A percentile compares a stretch with the other conserved stretches of the same genome.
Conservation (phyloP, 2,888 invertebrate species). For the Melipona beecheii region DNA sequence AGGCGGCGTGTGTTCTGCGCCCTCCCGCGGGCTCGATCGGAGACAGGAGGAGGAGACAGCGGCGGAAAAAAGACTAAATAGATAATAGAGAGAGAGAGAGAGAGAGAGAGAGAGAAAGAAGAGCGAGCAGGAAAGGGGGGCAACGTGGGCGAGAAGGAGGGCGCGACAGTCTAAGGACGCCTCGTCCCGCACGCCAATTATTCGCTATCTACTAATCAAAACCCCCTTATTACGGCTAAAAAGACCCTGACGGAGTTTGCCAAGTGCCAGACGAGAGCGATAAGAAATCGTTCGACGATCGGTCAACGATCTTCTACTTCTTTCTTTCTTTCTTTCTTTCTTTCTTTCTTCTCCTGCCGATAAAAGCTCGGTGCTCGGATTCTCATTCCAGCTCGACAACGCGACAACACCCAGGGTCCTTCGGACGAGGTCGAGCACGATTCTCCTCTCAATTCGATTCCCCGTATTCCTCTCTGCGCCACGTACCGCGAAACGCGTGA, state of each 20-base stretch:
- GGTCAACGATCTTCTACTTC: slow-evolving; percentile 46
- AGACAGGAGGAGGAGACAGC: neutral
- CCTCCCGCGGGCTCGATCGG: neutral
- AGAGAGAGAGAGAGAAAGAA: neutral
- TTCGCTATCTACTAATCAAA: slow-evolving; percentile 72
- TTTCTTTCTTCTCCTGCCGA: neutral
- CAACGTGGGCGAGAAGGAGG: slow-evolving; percentile 8
- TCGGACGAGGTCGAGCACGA: neutral
- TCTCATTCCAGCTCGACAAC: slow-evolving; percentile 9
- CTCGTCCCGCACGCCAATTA: slow-evolving; percentile 64
- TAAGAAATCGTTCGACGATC: slow-evolving; percentile 54
- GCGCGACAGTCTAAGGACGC: slow-evolving; percentile 59
- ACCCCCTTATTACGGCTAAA: slow-evolving; percentile 63
- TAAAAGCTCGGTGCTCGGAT: neutral
- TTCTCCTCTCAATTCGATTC: neutral
- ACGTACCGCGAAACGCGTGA: slow-evolving; percentile 5
- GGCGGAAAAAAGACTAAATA: neutral
- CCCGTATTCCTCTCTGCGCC: neutral
- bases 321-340: neutral
- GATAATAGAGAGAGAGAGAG: neutral
- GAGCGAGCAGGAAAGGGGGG: neutral
- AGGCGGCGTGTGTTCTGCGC: slow-evolving; percentile 37
- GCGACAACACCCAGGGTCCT: neutral
- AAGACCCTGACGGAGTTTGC: slow-evolving; percentile 71
- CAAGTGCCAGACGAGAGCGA: slow-evolving; percentile 64